Evolutionary conservation across 1,140 invertebrate genomes (phyloP).

Genomic region (Drosophila carrolli): DNA sequence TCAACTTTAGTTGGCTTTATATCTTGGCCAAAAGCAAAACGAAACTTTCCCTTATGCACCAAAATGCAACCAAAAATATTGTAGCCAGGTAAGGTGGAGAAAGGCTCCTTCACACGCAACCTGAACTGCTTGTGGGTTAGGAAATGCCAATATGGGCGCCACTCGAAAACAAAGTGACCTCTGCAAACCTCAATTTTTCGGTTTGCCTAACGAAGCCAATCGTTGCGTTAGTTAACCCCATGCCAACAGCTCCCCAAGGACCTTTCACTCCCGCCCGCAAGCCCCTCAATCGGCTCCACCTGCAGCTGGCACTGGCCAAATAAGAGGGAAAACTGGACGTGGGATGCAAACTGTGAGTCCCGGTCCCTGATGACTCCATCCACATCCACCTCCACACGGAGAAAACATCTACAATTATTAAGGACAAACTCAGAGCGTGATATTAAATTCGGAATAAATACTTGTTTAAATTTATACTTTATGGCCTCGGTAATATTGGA

Average conservation of each 20-base stretch:
- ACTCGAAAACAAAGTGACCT: conserved; percentile 37
- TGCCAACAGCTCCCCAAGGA: conserved; percentile 35
- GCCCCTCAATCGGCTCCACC: conserved; percentile 28
- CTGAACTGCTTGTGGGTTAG: conserved; percentile 14
- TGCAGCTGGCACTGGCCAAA: conserved; percentile 26
- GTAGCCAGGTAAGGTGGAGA: neutral
- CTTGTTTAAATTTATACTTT: too few species aligned
- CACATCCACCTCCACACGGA: neutral
- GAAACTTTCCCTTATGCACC: conserved; percentile 29
- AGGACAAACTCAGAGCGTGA: too few species aligned
- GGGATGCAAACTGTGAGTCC: conserved; percentile 33
- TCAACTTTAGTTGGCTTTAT: conserved; percentile 10
- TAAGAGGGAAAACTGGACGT: conserved; percentile 18
- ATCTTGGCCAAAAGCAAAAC: neutral
- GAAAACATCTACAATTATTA: neutral
- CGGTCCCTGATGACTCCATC: conserved; percentile 37
- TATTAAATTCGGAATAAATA: too few species aligned
- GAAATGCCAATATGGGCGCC: conserved; percentile 28
- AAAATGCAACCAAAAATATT: conserved; percentile 12
- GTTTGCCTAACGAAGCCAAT: conserved; percentile 63
- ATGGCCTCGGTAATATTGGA: too few species aligned
- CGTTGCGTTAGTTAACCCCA: conserved; percentile 50
- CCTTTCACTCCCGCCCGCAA: conserved; percentile 32
- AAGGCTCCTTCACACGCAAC: neutral
- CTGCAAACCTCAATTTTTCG: conserved; percentile 48